Percentiles rank a stretch among this genome's conserved stretches.
phyloP scores from a whole-genome alignment of 2,888 invertebrate species.

The Lasiommata megera region DNA sequence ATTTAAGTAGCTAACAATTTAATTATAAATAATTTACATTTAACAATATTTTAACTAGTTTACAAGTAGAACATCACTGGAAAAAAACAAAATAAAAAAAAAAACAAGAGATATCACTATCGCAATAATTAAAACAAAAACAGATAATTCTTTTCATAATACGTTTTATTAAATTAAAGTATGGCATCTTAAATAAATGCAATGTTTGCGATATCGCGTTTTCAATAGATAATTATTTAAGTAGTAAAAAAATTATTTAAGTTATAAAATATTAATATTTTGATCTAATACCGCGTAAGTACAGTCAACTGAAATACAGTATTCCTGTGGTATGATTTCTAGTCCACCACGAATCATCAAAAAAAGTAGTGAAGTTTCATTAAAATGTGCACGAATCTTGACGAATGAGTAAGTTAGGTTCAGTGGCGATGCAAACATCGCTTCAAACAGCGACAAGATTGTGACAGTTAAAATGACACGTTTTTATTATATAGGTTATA shows the following conservation, averaged over 20 bases:
- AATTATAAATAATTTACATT: conserved; percentile 21
- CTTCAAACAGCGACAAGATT: no score
- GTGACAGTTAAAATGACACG: no score
- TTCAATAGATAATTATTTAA: background rate
- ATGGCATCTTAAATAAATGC: conserved; percentile 12
- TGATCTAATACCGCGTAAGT: no score
- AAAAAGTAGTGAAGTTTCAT: no score
- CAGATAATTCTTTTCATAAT: background rate
- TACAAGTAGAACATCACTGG: conserved; percentile 3
- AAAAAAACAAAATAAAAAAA: conserved; percentile 4
- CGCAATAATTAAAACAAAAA: background rate
- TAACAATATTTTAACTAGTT: conserved; percentile 8
- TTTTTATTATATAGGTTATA: no score
- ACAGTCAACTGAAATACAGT: no score
- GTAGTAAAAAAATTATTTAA: conserved; percentile 7
- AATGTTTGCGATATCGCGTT: background rate
- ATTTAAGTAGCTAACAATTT: background rate
- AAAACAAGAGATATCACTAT: background rate
- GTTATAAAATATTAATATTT: background rate
- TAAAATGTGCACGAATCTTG: no score
- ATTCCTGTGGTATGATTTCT: no score
- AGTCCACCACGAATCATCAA: no score
- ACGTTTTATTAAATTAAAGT: background rate
- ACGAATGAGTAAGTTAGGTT: no score
- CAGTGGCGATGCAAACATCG: no score